Conservation (phyloP, 2,113 vertebrate species). For the Varanus salvator region DNA sequence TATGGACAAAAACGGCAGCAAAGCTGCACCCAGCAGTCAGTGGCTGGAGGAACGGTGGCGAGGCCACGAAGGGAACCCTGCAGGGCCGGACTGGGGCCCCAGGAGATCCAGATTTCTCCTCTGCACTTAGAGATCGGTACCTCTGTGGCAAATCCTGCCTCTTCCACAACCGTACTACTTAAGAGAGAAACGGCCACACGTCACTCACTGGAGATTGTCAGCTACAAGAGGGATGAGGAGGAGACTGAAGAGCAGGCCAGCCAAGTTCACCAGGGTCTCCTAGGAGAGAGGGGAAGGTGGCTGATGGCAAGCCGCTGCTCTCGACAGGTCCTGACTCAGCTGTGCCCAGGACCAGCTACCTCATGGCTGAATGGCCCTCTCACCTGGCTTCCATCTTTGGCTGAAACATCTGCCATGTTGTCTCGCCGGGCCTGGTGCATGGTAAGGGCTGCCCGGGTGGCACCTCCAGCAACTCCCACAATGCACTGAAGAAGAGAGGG, state of each 20-base stretch:
- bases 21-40: no score
- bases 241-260: constrained; percentile 85
- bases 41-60: no score
- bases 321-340: background rate
- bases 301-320: background rate
- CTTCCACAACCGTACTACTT: no score
- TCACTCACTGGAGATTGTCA: constrained; percentile 78
- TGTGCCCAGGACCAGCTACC: background rate
- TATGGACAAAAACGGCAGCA: no score
- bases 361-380: background rate
- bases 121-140: no score
- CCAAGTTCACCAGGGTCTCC: constrained; percentile 91
- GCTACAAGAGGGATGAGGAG: constrained; percentile 85
- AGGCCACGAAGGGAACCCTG: no score
- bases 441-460: constrained; percentile 90
- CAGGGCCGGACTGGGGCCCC: no score
- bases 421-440: constrained; percentile 91
- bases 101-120: no score
- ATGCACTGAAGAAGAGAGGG: constrained; percentile 78
- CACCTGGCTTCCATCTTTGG: constrained; percentile 94
- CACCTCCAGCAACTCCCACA: constrained; percentile 90
- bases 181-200: no score
- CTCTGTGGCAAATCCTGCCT: background rate
- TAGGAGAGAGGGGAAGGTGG: constrained; percentile 55
- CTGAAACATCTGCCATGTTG: constrained; percentile 93